Conservation (phyloP, 2,888 invertebrate genomes). For the Cephus rjabovi region DNA sequence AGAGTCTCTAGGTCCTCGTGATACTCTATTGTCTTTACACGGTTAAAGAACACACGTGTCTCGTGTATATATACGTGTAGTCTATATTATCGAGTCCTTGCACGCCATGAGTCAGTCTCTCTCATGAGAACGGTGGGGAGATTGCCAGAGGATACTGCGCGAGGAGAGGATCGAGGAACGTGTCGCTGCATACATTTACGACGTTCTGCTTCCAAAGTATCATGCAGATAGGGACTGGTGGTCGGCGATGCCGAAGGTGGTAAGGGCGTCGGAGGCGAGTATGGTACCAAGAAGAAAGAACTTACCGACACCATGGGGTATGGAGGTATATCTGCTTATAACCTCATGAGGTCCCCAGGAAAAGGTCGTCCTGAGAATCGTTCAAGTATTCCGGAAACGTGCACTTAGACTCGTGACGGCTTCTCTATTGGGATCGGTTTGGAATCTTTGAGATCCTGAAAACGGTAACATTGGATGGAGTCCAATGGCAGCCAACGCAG, state of each 20-base stretch:
- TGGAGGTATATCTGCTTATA: neutral
- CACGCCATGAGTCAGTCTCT: neutral
- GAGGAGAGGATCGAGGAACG: slow-evolving; percentile 47
- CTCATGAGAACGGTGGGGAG: neutral
- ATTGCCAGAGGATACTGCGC: slow-evolving; percentile 7
- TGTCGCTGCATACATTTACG: slow-evolving; percentile 59
- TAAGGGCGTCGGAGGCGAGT: neutral
- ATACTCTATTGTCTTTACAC: neutral
- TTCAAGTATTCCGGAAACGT: neutral
- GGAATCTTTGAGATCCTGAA: neutral
- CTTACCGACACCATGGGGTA: neutral
- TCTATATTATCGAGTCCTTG: neutral
- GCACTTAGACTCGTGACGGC: neutral
- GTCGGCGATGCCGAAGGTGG: neutral
- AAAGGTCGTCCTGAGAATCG: neutral
- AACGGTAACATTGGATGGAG: neutral
- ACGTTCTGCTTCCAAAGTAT: slow-evolving; percentile 44
- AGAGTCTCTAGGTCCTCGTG: neutral
- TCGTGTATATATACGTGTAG: neutral
- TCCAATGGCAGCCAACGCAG: neutral
- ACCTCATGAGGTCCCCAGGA: neutral
- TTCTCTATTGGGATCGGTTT: neutral
- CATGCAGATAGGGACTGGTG: neutral
- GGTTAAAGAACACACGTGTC: neutral
- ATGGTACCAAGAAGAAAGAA: neutral